A percentile compares a stretch with the other conserved stretches of the same genome.
These are phyloP conservation scores for Eupithecia insigniata DNA, from an alignment of 2,888 invertebrate genomes.

Conservation along the genomic window DNA sequence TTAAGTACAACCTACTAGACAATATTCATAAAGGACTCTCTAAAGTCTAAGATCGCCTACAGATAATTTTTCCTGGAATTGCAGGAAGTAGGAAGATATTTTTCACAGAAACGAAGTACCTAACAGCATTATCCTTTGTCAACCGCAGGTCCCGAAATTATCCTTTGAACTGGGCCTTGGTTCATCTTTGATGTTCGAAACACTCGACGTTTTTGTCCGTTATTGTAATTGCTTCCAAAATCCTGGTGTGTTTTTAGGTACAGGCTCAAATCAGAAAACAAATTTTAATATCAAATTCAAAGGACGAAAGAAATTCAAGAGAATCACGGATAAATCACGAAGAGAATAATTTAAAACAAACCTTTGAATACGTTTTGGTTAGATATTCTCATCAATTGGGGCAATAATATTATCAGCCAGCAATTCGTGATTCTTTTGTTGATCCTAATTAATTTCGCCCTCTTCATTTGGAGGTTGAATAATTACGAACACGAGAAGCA, in stretches of 20 bases:
- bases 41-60: background rate
- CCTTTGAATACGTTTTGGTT: background rate
- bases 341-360: background rate
- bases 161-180: slow-evolving; percentile 8
- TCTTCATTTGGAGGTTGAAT: slow-evolving; percentile 28
- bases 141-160: slow-evolving; percentile 24
- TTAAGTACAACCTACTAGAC: slow-evolving; percentile 35
- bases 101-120: slow-evolving; percentile 14
- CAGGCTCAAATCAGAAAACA: background rate
- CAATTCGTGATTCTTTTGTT: slow-evolving; percentile 29
- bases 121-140: slow-evolving; percentile 31
- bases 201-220: slow-evolving; percentile 13
- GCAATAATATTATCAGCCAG: slow-evolving; percentile 2
- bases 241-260: background rate
- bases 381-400: background rate
- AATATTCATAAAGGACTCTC: background rate
- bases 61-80: background rate
- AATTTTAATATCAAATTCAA: slow-evolving; percentile 3
- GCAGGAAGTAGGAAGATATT: slow-evolving; percentile 22
- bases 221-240: slow-evolving; percentile 5
- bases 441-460: slow-evolving; percentile 27
- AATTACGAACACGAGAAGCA: slow-evolving; percentile 14
- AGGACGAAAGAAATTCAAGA: background rate
- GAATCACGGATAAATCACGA: background rate
- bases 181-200: slow-evolving; percentile 24